These are phyloP conservation scores for Diadumene lineata DNA, from an alignment of 92 coral and sea anemone species.

Conservation along the genomic window DNA sequence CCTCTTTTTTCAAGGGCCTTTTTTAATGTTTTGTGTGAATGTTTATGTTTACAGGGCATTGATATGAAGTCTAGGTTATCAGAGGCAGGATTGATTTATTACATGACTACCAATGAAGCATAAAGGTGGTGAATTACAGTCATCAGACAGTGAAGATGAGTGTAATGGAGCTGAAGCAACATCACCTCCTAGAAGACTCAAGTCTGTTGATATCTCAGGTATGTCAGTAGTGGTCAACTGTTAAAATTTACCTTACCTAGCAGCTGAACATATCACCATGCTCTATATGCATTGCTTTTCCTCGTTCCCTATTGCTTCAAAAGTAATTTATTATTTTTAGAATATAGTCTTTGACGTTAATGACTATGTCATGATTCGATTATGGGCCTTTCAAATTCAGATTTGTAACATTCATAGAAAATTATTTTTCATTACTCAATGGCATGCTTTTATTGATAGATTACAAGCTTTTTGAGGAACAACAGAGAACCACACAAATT, in stretches of 20 bases:
- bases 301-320: too few relatives aligned
- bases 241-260: neutral
- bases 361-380: too few relatives aligned
- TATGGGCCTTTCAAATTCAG: too few relatives aligned
- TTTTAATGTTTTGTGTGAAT: neutral
- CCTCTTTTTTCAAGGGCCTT: too few relatives aligned
- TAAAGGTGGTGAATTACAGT: conserved; percentile 21
- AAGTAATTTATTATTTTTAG: too few relatives aligned
- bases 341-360: too few relatives aligned
- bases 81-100: too few relatives aligned
- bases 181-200: conserved; percentile 29
- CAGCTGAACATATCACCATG: neutral
- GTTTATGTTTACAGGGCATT: neutral
- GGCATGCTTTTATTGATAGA: too few relatives aligned
- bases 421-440: too few relatives aligned
- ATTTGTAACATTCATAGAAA: too few relatives aligned
- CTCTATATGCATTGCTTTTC: too few relatives aligned
- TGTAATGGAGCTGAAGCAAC: conserved; percentile 3
- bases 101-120: conserved; percentile 33
- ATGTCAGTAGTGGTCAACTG: too few relatives aligned
- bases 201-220: conserved; percentile 48
- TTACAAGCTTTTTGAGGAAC: conserved; percentile 46
- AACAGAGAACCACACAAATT: conserved; percentile 84
- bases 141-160: conserved; percentile 22
- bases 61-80: neutral